These are phyloP conservation scores for Yasuhikotakia modesta DNA, from an alignment of 2,797 vertebrate genomes.

Conservation along the genomic window DNA sequence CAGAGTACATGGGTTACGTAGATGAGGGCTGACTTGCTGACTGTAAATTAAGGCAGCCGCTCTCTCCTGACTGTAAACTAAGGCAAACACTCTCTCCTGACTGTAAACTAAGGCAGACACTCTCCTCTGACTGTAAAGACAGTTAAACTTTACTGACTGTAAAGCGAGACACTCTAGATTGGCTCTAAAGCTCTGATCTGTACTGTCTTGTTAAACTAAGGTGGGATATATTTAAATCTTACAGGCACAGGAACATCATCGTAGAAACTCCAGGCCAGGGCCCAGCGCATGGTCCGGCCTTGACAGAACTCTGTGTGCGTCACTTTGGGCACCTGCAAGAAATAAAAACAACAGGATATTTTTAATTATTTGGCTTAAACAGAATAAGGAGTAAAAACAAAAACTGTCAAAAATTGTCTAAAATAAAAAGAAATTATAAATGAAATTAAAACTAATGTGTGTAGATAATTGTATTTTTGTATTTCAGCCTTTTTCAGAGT, in stretches of 20 bases:
- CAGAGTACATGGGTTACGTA: constrained; percentile 33
- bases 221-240: constrained; percentile 66
- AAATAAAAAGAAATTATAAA: neutral
- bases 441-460: too few species aligned
- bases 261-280: constrained; percentile 97
- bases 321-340: constrained; percentile 88
- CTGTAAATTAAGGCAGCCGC: neutral
- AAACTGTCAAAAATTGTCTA: neutral
- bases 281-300: constrained; percentile 98
- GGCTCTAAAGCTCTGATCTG: too few species aligned
- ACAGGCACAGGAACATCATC: constrained; percentile 93
- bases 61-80: neutral
- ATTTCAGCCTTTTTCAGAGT: too few species aligned
- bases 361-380: neutral
- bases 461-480: too few species aligned
- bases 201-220: neutral
- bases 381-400: neutral
- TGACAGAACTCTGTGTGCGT: constrained; percentile 97
- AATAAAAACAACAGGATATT: constrained; percentile 3
- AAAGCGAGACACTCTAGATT: too few species aligned
- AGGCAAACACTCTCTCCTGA: neutral
- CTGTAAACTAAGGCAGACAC: neutral
- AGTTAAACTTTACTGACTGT: neutral
- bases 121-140: neutral
- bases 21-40: constrained; percentile 13